A percentile compares a stretch with the other conserved stretches of the same genome.
These are phyloP conservation scores for Falco peregrinus DNA, from an alignment of 2,797 vertebrate genomes.

Conservation along the genomic window DNA sequence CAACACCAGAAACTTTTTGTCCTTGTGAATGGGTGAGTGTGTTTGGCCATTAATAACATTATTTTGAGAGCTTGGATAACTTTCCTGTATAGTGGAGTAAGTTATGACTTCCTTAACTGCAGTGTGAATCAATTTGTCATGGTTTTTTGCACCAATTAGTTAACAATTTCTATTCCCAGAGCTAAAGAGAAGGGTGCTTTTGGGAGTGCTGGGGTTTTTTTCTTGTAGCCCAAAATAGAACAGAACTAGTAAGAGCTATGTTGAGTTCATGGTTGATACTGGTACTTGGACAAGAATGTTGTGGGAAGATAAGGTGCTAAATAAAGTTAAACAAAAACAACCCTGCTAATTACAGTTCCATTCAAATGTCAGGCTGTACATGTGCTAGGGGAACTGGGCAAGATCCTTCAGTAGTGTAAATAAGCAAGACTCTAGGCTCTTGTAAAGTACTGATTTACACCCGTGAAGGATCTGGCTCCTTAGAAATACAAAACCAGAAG, in stretches of 20 bases:
- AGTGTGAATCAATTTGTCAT: not conserved
- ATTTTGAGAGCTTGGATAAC: not conserved
- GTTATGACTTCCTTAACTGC: not conserved
- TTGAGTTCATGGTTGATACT: constrained; percentile 56
- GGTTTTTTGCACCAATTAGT: not conserved
- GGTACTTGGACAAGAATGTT: constrained; percentile 60
- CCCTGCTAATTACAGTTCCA: constrained; percentile 31
- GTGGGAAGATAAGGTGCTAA: constrained; percentile 69
- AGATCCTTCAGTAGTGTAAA: constrained; percentile 19
- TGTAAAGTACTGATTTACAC: not conserved
- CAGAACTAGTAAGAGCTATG: constrained; percentile 14
- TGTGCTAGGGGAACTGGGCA: not conserved
- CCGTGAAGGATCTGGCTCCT: not conserved
- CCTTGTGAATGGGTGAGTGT: not conserved
- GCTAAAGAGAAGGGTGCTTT: not conserved
- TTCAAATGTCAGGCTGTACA: not conserved
- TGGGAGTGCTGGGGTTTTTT: not conserved
- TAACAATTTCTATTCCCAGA: not conserved
- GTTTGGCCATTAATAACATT: not conserved
- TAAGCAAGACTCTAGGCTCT: not conserved
- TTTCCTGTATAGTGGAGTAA: not conserved
- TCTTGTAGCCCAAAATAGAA: constrained; percentile 45
- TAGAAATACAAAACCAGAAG: not conserved
- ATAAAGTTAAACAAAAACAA: constrained; percentile 63
- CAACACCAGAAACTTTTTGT: not conserved